A percentile compares a stretch with the other conserved stretches of the same genome.
These are phyloP conservation scores for Bujurquina vittata DNA, from an alignment of 2,113 vertebrate species.

Conservation along the genomic window DNA sequence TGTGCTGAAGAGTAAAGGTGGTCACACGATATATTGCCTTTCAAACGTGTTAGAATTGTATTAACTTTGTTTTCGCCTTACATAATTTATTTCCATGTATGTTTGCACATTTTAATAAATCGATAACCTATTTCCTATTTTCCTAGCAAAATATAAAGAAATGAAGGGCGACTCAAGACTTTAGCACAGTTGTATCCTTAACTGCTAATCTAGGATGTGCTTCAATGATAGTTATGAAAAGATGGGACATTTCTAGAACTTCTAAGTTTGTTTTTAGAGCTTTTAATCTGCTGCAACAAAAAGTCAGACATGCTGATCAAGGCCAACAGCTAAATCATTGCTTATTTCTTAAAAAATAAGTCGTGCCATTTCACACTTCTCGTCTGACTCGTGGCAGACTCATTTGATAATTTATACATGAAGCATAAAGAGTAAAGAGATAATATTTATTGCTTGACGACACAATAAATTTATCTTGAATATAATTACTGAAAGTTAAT, in stretches of 20 bases:
- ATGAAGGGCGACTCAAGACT: neutral
- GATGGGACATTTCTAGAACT: neutral
- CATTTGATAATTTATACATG: neutral
- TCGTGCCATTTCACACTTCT: neutral
- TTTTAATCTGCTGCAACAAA: neutral
- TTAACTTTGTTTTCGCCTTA: neutral
- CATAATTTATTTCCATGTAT: neutral
- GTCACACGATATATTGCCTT: neutral
- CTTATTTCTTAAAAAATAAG: constrained; percentile 6
- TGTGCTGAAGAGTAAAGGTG: neutral
- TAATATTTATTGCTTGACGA: constrained; percentile 1
- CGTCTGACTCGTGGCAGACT: neutral
- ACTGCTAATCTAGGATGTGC: neutral
- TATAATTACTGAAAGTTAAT: constrained; percentile 8
- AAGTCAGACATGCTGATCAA: neutral
- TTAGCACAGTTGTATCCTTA: neutral
- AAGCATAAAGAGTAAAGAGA: neutral
- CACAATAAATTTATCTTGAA: constrained; percentile 2
- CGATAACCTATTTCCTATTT: neutral
- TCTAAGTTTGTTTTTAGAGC: neutral
- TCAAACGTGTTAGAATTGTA: neutral
- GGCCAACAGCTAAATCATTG: neutral
- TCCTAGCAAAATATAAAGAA: neutral
- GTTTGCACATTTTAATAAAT: neutral
- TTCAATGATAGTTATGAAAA: neutral